These are phyloP conservation scores for Drosophila stalkeri DNA, from an alignment of 2,888 invertebrate genomes.

Conservation along the genomic window DNA sequence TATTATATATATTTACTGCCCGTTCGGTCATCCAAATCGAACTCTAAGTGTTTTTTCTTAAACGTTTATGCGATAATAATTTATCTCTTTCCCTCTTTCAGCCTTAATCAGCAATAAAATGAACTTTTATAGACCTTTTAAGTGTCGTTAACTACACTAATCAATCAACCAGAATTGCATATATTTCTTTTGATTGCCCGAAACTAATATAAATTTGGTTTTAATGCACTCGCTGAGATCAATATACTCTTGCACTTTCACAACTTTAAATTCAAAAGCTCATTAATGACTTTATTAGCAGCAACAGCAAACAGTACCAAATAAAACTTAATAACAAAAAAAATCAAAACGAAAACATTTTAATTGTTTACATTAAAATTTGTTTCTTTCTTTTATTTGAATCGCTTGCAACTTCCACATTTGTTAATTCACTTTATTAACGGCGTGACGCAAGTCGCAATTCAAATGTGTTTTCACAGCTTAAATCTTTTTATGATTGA, in stretches of 20 bases:
- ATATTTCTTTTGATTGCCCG: not conserved
- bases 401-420: conserved; percentile 27
- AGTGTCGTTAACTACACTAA: not conserved
- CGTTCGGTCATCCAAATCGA: not conserved
- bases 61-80: not conserved
- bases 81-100: not conserved
- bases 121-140: not conserved
- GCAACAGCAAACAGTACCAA: conserved; percentile 18
- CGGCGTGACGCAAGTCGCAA: conserved; percentile 43
- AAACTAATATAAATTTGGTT: conserved; percentile 9
- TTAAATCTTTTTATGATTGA: conserved; percentile 46
- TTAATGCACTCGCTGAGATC: conserved; percentile 31
- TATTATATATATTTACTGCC: not conserved
- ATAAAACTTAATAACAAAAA: conserved; percentile 16
- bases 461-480: conserved; percentile 62
- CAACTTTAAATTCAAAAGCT: conserved; percentile 37
- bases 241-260: conserved; percentile 47
- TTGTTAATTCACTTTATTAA: conserved; percentile 26
- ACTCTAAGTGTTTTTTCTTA: not conserved
- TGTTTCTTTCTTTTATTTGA: conserved; percentile 23
- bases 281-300: conserved; percentile 21
- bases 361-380: conserved; percentile 47
- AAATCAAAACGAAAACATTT: conserved; percentile 16
- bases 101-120: not conserved
- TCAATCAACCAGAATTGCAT: conserved; percentile 1